These are phyloP conservation scores for Mobula birostris DNA, from an alignment of 2,113 vertebrate species.

Conservation along the genomic window DNA sequence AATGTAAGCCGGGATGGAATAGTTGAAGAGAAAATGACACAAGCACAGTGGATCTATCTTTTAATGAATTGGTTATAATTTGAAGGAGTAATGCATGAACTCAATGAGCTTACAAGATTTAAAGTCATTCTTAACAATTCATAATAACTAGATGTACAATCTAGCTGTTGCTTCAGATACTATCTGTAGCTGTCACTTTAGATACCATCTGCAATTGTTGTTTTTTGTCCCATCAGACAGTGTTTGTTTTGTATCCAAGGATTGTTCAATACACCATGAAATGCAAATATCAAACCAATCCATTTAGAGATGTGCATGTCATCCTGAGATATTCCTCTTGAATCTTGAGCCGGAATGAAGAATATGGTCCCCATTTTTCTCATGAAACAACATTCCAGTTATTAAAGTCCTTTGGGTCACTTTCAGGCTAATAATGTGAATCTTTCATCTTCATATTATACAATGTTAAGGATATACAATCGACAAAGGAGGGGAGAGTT, in stretches of 20 bases:
- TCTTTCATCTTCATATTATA: neutral
- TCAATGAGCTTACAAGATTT: neutral
- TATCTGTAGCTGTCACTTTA: neutral
- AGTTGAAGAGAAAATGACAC: neutral
- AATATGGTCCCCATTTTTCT: neutral
- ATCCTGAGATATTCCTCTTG: neutral
- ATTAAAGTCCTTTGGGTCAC: neutral
- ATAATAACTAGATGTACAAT: neutral
- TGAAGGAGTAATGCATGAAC: neutral
- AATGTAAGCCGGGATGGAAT: neutral
- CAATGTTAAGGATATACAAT: neutral
- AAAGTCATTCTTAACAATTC: neutral
- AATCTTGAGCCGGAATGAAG: neutral
- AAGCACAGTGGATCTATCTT: neutral
- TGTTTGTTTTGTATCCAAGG: neutral
- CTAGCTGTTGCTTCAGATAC: neutral
- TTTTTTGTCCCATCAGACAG: neutral
- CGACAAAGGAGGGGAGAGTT: no score
- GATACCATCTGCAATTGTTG: neutral
- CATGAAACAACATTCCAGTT: no score
- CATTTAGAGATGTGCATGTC: neutral
- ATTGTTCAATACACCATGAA: neutral
- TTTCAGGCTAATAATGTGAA: neutral
- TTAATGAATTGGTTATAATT: neutral
- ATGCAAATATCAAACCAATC: neutral